A percentile compares a stretch with the other conserved stretches of the same genome.
phyloP scores from a whole-genome alignment of 2,888 invertebrate genomes.

The Trachelus tabidus region DNA sequence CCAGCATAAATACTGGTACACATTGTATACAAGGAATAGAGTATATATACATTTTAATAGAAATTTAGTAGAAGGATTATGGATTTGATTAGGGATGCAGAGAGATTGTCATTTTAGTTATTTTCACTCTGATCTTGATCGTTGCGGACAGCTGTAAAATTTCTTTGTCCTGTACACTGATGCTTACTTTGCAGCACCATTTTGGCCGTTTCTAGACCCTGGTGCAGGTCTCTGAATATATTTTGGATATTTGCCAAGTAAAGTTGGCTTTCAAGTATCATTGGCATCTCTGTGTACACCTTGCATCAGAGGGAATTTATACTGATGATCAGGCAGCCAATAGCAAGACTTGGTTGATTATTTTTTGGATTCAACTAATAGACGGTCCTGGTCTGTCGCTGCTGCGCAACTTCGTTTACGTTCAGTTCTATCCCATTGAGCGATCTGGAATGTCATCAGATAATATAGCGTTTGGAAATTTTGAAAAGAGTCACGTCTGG shows the following conservation, averaged over 20 bases:
- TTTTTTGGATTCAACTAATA: neutral
- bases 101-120: too few relatives aligned
- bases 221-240: neutral
- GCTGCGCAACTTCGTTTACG: neutral
- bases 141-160: too few relatives aligned
- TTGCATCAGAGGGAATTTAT: neutral
- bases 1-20: too few relatives aligned
- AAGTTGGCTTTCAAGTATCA: neutral
- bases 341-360: neutral
- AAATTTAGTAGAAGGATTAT: too few relatives aligned
- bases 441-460: neutral
- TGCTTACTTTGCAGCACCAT: too few relatives aligned
- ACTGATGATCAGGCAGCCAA: neutral
- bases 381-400: neutral
- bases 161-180: too few relatives aligned
- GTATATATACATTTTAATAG: too few relatives aligned
- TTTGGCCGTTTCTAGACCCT: too few relatives aligned
- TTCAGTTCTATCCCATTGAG: neutral
- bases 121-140: too few relatives aligned
- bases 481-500: neutral
- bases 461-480: neutral
- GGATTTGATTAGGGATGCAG: too few relatives aligned
- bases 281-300: neutral
- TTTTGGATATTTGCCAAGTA: neutral
- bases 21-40: too few relatives aligned